Evolutionary conservation across 2,888 invertebrate species (phyloP).

Genomic region (Thymelicus sylvestris): DNA sequence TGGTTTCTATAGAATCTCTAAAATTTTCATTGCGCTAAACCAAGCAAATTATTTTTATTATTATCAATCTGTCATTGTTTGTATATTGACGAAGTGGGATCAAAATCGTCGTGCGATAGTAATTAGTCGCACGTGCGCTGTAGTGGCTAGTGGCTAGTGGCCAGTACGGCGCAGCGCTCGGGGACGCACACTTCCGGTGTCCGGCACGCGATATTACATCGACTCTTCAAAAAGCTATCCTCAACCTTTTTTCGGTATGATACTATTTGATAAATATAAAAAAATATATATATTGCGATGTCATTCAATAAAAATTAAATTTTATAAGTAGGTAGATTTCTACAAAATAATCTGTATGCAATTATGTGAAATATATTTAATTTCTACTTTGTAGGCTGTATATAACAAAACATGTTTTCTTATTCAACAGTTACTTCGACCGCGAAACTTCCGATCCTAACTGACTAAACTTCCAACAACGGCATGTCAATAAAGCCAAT

Average conservation of each 20-base stretch:
- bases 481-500: constrained; percentile 76
- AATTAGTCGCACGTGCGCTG: constrained; percentile 67
- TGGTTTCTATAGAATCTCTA: too few species aligned
- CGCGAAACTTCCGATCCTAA: constrained; percentile 41
- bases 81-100: constrained; percentile 23
- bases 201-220: constrained; percentile 60
- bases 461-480: constrained; percentile 58
- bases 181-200: constrained; percentile 65
- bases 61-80: constrained; percentile 6
- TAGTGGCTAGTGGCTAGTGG: constrained; percentile 37
- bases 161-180: constrained; percentile 41
- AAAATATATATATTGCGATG: neutral
- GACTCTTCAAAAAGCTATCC: constrained; percentile 46
- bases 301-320: too few species aligned
- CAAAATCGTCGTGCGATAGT: constrained; percentile 41
- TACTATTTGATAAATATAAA: neutral
- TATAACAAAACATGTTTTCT: constrained; percentile 30
- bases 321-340: too few species aligned
- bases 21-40: neutral
- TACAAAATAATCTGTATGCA: too few species aligned
- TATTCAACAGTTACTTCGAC: constrained; percentile 42
- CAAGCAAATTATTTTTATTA: constrained; percentile 1
- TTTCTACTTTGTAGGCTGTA: neutral
- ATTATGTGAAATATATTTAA: neutral
- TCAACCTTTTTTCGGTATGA: constrained; percentile 45